Percentiles rank a stretch among this genome's conserved stretches.
Evolutionary conservation across 2,113 vertebrate genomes (phyloP).

Genomic region (Vidua macroura): DNA sequence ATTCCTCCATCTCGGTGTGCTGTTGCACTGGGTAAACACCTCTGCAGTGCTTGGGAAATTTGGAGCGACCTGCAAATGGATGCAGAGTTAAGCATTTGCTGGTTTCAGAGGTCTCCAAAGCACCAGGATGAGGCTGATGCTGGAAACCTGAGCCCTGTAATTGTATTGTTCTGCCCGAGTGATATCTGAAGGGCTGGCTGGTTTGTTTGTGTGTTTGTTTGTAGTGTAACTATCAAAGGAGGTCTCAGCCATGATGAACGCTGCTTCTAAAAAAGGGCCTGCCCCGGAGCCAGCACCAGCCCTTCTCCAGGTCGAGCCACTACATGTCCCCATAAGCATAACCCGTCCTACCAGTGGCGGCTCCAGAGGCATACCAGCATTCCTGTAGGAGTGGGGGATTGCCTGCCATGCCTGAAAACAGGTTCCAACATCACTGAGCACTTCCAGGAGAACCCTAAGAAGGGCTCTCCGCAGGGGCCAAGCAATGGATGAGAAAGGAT

Average conservation of each 20-base stretch:
- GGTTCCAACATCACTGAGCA: neutral
- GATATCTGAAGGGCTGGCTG: conserved; percentile 14
- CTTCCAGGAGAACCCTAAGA: neutral
- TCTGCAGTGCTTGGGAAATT: neutral
- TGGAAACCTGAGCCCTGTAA: conserved; percentile 40
- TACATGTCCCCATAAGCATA: conserved; percentile 17
- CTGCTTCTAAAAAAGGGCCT: conserved; percentile 32
- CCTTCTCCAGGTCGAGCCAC: conserved; percentile 23
- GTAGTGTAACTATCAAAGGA: conserved; percentile 50
- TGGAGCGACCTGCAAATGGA: neutral
- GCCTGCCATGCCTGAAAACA: neutral
- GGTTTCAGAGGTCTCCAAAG: neutral
- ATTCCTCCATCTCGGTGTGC: neutral
- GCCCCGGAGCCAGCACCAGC: neutral
- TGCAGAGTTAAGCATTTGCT: neutral
- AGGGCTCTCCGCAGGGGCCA: neutral
- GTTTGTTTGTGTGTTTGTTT: conserved; percentile 35
- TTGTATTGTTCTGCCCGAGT: neutral
- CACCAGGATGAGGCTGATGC: neutral
- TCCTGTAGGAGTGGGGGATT: neutral
- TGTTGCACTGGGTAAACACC: neutral
- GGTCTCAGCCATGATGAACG: neutral
- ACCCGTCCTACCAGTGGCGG: neutral
- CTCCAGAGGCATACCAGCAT: neutral
- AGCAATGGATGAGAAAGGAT: fast-evolving